These are phyloP conservation scores for Manis pentadactyla DNA, from an alignment of 2,797 vertebrate genomes.

Conservation along the genomic window DNA sequence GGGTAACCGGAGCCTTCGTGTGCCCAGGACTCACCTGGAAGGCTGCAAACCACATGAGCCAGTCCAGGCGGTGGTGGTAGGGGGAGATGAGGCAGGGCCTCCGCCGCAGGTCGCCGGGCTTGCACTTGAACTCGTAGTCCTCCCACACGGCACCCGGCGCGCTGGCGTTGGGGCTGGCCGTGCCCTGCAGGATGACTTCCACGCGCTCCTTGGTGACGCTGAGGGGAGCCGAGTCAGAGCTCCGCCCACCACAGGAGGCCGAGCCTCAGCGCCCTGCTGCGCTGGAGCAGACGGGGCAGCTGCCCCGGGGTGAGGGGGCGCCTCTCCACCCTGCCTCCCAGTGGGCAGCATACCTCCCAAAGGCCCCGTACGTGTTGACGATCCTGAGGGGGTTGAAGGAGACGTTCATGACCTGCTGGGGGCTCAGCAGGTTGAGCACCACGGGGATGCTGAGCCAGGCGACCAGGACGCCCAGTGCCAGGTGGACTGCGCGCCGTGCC, in stretches of 20 bases:
- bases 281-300: too few species aligned
- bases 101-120: slow-evolving; percentile 91
- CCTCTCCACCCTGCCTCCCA: not conserved
- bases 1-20: too few species aligned
- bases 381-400: slow-evolving; percentile 95
- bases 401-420: slow-evolving; percentile 96
- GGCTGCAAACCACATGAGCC: slow-evolving; percentile 99
- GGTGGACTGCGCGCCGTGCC: slow-evolving; percentile 88
- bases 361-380: slow-evolving; percentile 98
- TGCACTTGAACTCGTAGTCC: slow-evolving; percentile 96
- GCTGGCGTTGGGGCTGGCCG: slow-evolving; percentile 90
- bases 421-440: slow-evolving; percentile 93
- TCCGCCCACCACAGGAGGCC: accelerated
- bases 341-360: slow-evolving; percentile 91
- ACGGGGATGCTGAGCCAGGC: slow-evolving; percentile 94
- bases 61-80: slow-evolving; percentile 97
- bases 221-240: not conserved
- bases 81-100: slow-evolving; percentile 94
- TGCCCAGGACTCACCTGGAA: slow-evolving; percentile 90
- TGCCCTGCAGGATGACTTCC: slow-evolving; percentile 95
- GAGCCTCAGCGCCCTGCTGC: not conserved
- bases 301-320: not conserved
- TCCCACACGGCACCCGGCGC: slow-evolving; percentile 92
- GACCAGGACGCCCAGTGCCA: slow-evolving; percentile 91
- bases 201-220: slow-evolving; percentile 97